phyloP scores from a whole-genome alignment of 2,113 vertebrate species.

The Pachycephala philippinensis region DNA sequence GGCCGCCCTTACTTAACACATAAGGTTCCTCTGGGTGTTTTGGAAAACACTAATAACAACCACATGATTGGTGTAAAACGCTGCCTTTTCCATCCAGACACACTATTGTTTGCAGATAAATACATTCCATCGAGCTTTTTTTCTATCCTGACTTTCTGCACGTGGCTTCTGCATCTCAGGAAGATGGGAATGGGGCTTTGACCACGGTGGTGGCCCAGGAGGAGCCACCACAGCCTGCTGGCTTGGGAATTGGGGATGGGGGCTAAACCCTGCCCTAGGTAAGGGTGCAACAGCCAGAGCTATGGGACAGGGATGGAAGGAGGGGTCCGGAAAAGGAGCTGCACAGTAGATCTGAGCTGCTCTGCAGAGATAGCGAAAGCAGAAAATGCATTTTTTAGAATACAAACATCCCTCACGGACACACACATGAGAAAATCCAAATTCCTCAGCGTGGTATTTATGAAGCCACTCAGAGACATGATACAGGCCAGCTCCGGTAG shows the following conservation, averaged over 20 bases:
- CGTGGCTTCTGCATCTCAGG: neutral
- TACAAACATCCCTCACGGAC: neutral
- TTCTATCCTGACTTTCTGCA: neutral
- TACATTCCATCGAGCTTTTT: neutral
- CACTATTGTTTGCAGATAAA: conserved; percentile 54
- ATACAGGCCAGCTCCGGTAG: conserved; percentile 19
- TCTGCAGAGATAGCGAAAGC: neutral
- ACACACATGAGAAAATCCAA: neutral
- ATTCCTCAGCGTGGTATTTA: conserved; percentile 33
- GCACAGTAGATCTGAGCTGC: neutral
- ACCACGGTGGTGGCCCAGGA: neutral
- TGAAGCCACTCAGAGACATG: neutral
- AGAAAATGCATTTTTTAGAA: neutral
- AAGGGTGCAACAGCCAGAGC: neutral
- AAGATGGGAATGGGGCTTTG: neutral
- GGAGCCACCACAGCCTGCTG: neutral
- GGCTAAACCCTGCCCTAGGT: neutral
- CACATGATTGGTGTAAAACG: conserved; percentile 31
- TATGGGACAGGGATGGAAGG: neutral
- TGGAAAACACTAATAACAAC: conserved; percentile 51
- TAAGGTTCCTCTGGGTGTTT: conserved; percentile 46
- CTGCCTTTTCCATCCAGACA: conserved; percentile 39
- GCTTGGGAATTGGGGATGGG: neutral
- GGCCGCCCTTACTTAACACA: neutral
- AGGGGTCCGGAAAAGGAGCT: neutral